Conservation (phyloP, 2,888 invertebrate genomes). For the Nyleta sp. region DNA sequence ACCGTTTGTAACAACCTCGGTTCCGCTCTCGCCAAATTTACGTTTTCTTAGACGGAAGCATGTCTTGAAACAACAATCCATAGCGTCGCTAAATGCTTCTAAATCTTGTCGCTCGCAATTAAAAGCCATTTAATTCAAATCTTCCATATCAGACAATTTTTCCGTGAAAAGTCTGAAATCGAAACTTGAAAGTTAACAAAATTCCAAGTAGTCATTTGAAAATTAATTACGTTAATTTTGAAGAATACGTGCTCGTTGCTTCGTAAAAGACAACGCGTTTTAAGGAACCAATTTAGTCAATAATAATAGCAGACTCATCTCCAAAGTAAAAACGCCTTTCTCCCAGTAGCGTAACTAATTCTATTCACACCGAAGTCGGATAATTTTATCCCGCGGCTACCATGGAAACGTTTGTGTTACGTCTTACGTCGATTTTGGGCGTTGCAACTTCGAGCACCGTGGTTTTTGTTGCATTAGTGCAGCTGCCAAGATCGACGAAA, state of each 20-base stretch:
- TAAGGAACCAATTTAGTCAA: constrained; percentile 15
- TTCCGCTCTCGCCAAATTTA: constrained; percentile 69
- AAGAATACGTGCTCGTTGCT: too few species aligned
- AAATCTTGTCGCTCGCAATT: constrained; percentile 14
- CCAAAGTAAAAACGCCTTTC: constrained; percentile 28
- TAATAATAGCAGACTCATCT: constrained; percentile 23
- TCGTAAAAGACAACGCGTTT: too few species aligned
- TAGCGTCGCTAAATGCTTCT: constrained; percentile 16
- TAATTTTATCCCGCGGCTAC: constrained; percentile 18
- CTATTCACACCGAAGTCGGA: constrained; percentile 36
- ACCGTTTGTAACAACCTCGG: constrained; percentile 59
- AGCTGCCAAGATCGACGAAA: too few species aligned
- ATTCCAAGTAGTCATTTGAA: too few species aligned
- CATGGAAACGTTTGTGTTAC: constrained; percentile 15
- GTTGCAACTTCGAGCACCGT: constrained; percentile 9
- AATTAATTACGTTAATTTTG: too few species aligned
- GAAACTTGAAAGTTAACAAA: too few species aligned
- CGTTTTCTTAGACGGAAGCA: constrained; percentile 68
- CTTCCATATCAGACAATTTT: too few species aligned
- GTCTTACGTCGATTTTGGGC: constrained; percentile 14
- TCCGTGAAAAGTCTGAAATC: too few species aligned
- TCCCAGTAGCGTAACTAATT: constrained; percentile 40
- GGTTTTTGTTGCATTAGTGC: constrained; percentile 29
- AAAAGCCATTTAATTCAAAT: too few species aligned
- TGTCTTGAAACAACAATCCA: constrained; percentile 45